These are phyloP conservation scores for Drosophila formosana DNA, from an alignment of 2,888 invertebrate species.

Conservation along the genomic window DNA sequence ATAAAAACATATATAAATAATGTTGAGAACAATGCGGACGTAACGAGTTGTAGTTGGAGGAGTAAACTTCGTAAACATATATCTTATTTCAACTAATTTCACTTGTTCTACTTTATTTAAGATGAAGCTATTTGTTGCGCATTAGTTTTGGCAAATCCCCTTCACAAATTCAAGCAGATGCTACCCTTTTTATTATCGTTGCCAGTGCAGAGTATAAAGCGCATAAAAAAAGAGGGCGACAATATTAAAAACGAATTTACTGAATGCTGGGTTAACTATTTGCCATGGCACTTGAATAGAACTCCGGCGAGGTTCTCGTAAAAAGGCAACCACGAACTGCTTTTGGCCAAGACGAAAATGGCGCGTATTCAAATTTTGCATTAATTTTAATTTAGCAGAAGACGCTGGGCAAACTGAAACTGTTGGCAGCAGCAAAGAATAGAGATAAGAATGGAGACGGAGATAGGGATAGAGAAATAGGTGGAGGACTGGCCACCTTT, in stretches of 20 bases:
- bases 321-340: constrained; percentile 48
- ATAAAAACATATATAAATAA: constrained; percentile 15
- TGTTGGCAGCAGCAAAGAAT: constrained; percentile 25
- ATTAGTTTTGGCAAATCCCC: neutral
- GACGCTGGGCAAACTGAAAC: constrained; percentile 30
- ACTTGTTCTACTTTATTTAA: neutral
- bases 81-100: neutral
- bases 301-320: constrained; percentile 14
- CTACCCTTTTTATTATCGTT: neutral
- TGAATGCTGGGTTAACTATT: constrained; percentile 25
- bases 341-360: constrained; percentile 42
- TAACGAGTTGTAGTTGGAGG: neutral
- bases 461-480: neutral
- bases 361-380: constrained; percentile 43
- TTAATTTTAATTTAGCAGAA: constrained; percentile 53
- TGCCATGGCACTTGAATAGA: constrained; percentile 11
- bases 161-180: neutral
- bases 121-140: neutral
- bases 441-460: neutral
- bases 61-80: constrained; percentile 5
- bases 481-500: constrained; percentile 28
- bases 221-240: constrained; percentile 13
- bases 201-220: constrained; percentile 10
- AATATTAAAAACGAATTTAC: constrained; percentile 38
- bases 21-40: neutral